Evolutionary conservation across 2,888 invertebrate species (phyloP).

Genomic region (Drosophila demipolita): DNA sequence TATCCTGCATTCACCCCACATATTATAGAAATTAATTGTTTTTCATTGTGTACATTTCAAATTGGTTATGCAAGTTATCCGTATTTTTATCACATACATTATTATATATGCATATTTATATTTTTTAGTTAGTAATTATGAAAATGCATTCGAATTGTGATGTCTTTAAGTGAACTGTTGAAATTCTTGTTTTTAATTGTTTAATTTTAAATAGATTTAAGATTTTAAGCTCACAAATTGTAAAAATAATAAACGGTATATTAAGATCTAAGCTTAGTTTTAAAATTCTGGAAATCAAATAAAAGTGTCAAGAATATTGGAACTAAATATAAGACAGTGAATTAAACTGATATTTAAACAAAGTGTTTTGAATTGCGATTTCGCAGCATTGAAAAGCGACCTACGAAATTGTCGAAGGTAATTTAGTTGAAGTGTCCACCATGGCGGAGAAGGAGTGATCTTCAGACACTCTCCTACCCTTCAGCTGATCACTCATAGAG

Average conservation of each 20-base stretch:
- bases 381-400: too few relatives aligned
- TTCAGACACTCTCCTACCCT: too few relatives aligned
- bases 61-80: constrained; percentile 54
- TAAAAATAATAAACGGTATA: constrained; percentile 49
- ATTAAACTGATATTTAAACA: too few relatives aligned
- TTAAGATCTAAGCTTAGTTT: constrained; percentile 21
- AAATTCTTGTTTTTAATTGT: constrained; percentile 69
- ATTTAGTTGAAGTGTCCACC: too few relatives aligned
- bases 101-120: constrained; percentile 59
- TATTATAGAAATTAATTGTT: constrained; percentile 42
- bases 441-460: too few relatives aligned
- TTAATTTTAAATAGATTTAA: constrained; percentile 44
- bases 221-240: constrained; percentile 52
- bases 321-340: too few relatives aligned
- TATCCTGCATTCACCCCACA: constrained; percentile 29
- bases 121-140: constrained; percentile 60
- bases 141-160: constrained; percentile 70
- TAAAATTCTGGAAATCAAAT: background rate
- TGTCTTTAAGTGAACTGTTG: constrained; percentile 77
- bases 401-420: too few relatives aligned
- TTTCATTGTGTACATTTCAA: constrained; percentile 65
- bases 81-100: constrained; percentile 28
- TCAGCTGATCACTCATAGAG: too few relatives aligned
- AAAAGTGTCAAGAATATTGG: background rate
- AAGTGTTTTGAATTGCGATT: too few relatives aligned